Percentiles rank a stretch among this genome's conserved stretches.
Evolutionary conservation across 2,113 vertebrate genomes (phyloP).

Genomic region (Eptatretus burgeri): DNA sequence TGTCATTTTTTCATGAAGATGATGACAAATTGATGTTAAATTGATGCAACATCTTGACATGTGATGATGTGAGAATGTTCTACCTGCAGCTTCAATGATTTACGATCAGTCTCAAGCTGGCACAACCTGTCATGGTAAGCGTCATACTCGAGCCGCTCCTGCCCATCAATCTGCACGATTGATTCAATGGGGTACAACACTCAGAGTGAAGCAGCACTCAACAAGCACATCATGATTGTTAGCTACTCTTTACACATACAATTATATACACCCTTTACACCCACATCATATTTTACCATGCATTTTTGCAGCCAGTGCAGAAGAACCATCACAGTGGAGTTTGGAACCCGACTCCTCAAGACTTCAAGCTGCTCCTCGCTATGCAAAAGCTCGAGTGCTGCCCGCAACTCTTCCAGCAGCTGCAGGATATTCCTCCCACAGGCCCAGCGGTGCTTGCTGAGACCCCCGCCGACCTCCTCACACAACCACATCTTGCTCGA

Average conservation of each 20-base stretch:
- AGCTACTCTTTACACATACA: no score
- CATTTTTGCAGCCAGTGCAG: not conserved
- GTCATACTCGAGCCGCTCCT: constrained; percentile 42
- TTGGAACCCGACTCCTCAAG: constrained; percentile 1
- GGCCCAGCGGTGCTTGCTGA: no score
- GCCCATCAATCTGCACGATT: constrained; percentile 46
- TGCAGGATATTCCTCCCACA: not conserved
- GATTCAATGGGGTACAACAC: no score
- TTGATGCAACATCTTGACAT: no score
- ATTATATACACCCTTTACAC: no score
- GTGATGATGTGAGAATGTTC: constrained; percentile 11
- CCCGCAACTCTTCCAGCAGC: not conserved
- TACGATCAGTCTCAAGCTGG: constrained; percentile 68
- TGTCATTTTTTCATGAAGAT: no score
- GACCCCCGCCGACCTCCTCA: no score
- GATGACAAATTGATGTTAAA: no score
- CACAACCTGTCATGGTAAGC: constrained; percentile 75
- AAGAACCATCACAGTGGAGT: not conserved
- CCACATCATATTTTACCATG: not conserved
- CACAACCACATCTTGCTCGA: no score
- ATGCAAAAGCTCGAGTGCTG: not conserved
- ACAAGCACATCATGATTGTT: no score
- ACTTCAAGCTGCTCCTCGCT: constrained; percentile 5
- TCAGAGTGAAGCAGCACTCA: no score
- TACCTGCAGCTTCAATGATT: constrained; percentile 86